phyloP scores from a whole-genome alignment of 2,113 vertebrate species.

The Embiotoca jacksoni region DNA sequence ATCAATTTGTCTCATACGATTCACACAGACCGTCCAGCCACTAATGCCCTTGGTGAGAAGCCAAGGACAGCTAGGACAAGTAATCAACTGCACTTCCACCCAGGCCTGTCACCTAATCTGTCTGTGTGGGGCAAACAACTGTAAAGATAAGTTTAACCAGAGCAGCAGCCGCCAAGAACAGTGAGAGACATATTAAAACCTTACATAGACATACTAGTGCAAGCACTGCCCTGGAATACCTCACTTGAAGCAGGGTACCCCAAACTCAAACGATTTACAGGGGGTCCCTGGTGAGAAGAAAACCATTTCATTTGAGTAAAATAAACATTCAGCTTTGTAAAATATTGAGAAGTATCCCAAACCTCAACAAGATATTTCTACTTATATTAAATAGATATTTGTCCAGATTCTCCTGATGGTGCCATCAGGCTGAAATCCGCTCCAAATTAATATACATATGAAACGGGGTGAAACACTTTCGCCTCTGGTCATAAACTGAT shows the following conservation, averaged over 20 bases:
- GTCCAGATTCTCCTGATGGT: no score
- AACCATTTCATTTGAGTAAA: neutral
- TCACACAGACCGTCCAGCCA: neutral
- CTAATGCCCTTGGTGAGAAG: constrained; percentile 30
- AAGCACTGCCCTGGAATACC: constrained; percentile 28
- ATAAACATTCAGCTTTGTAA: neutral
- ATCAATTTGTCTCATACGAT: constrained; percentile 19
- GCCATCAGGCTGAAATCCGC: neutral
- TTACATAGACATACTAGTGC: constrained; percentile 47
- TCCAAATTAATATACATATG: neutral
- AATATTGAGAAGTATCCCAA: neutral
- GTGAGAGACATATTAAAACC: constrained; percentile 55
- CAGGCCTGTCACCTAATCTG: constrained; percentile 39
- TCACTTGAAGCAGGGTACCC: constrained; percentile 3
- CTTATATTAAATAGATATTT: no score
- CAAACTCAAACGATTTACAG: constrained; percentile 19
- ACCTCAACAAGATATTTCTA: neutral
- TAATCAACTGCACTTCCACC: constrained; percentile 66
- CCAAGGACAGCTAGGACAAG: constrained; percentile 65
- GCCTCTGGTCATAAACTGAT: neutral
- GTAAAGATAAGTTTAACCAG: constrained; percentile 77
- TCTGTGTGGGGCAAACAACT: constrained; percentile 65
- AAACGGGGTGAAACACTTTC: no score
- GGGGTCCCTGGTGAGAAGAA: neutral
- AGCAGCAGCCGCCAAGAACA: constrained; percentile 46